A percentile compares a stretch with the other conserved stretches of the same genome.
phyloP scores from a whole-genome alignment of 2,113 vertebrate genomes.

The Phyllostomus hastatus region DNA sequence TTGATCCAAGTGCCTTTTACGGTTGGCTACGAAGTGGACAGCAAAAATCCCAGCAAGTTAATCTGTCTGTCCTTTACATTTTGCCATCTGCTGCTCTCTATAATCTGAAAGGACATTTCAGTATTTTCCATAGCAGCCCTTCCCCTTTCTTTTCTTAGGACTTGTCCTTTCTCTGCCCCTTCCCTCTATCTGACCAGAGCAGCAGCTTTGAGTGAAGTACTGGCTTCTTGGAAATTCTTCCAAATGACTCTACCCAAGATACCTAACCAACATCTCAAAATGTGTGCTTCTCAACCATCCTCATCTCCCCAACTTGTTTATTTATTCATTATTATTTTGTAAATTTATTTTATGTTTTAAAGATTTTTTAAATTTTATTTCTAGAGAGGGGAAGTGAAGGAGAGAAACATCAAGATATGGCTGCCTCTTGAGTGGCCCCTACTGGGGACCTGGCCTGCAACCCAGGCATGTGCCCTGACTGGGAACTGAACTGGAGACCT shows the following conservation, averaged over 20 bases:
- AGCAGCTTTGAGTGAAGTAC: background rate
- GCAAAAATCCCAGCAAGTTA: constrained; percentile 11
- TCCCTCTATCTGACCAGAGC: background rate
- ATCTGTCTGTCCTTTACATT: constrained; percentile 31
- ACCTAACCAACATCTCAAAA: background rate
- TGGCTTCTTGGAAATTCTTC: background rate
- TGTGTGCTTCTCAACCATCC: background rate
- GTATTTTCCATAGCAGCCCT: background rate
- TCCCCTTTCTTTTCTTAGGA: background rate
- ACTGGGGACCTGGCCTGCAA: too few relatives aligned
- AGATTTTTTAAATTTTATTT: too few relatives aligned
- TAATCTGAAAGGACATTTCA: background rate
- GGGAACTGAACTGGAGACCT: too few relatives aligned
- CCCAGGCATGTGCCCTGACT: too few relatives aligned
- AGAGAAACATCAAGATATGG: too few relatives aligned
- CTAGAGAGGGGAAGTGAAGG: too few relatives aligned
- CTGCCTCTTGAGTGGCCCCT: too few relatives aligned
- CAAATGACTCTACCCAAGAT: background rate
- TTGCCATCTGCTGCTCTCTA: background rate
- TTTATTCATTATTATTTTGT: background rate
- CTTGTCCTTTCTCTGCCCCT: background rate
- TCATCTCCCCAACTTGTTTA: background rate
- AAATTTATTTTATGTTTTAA: too few relatives aligned
- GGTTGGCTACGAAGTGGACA: constrained; percentile 39
- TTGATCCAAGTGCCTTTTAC: constrained; percentile 38